These are phyloP conservation scores for Ochotona curzoniae DNA, from an alignment of 2,113 vertebrate genomes.

Conservation along the genomic window DNA sequence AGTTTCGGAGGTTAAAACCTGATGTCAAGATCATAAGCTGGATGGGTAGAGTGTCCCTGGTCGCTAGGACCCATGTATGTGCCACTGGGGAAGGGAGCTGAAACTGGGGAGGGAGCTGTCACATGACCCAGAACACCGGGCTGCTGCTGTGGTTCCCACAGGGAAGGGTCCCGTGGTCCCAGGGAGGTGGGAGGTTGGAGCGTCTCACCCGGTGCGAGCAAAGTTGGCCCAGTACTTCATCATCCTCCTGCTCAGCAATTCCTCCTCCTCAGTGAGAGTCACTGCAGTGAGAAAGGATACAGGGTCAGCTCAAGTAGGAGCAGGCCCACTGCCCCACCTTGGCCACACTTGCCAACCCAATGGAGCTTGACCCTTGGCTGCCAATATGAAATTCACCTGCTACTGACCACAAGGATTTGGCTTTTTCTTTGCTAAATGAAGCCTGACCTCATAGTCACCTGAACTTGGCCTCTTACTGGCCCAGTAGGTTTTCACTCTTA, in stretches of 20 bases:
- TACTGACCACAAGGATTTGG: too few species aligned
- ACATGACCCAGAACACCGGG: background rate
- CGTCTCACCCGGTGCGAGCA: constrained; percentile 88
- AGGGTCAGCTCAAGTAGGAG: background rate
- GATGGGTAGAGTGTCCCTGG: background rate
- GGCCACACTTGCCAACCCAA: background rate
- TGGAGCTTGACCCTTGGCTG: background rate
- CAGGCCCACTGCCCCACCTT: too few species aligned
- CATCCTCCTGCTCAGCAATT: constrained; percentile 86
- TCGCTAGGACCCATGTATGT: background rate
- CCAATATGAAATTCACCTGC: too few species aligned
- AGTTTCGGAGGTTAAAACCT: background rate
- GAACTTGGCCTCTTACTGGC: background rate
- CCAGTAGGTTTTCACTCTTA: background rate
- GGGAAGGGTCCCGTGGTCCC: background rate
- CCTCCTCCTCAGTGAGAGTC: constrained; percentile 85
- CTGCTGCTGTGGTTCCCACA: background rate
- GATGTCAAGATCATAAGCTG: too few species aligned
- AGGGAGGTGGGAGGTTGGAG: background rate
- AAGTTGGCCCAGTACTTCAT: constrained; percentile 94
- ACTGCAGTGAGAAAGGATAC: constrained; percentile 77
- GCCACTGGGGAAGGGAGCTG: background rate
- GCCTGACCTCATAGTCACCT: too few species aligned
- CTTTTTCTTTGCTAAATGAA: too few species aligned
- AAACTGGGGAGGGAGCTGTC: background rate